Evolutionary conservation across 2,113 vertebrate genomes (phyloP).

Genomic region (Ciconia maguari): DNA sequence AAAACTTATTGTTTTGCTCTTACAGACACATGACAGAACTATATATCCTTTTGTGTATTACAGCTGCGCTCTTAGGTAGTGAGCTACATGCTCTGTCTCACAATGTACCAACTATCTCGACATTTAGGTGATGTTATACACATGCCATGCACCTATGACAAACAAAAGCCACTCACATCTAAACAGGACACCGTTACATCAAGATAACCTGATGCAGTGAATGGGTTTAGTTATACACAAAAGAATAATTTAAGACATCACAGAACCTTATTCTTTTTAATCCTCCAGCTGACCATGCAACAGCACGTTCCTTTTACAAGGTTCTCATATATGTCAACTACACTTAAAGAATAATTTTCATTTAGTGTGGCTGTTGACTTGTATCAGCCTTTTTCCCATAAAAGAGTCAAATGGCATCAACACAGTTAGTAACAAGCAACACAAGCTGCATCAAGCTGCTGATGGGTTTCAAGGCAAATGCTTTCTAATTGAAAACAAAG

Average conservation of each 20-base stretch:
- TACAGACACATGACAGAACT: neutral
- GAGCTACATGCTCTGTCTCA: neutral
- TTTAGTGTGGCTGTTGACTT: neutral
- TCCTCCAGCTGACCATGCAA: neutral
- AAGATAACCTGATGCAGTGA: neutral
- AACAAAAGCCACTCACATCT: neutral
- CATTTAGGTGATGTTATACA: neutral
- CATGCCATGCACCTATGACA: neutral
- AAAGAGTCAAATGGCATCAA: neutral
- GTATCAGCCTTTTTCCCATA: neutral
- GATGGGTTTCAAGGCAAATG: neutral
- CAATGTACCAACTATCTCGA: accelerated
- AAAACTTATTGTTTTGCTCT: neutral
- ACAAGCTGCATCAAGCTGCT: neutral
- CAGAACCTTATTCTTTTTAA: neutral
- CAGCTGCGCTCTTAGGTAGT: neutral
- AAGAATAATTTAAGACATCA: neutral
- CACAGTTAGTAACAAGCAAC: neutral
- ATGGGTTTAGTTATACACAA: neutral
- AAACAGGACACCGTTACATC: neutral
- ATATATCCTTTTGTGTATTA: too few relatives aligned
- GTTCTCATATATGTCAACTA: accelerated
- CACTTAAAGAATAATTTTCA: accelerated
- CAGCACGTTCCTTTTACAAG: neutral
- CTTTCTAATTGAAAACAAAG: neutral